Conservation (phyloP, 2,797 vertebrate genomes). For the Zalophus californianus region DNA sequence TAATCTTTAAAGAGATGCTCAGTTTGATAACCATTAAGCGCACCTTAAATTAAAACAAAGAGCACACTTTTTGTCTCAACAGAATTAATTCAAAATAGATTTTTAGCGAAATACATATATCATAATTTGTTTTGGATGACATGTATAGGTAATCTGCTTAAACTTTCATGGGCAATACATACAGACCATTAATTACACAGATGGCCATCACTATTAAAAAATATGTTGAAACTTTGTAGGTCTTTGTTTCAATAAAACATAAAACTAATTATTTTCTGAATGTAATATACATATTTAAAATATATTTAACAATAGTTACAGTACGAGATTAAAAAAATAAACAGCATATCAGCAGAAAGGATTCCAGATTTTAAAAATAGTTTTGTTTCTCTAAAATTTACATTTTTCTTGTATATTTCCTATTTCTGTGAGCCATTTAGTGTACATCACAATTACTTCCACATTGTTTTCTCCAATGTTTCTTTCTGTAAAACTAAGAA, state of each 20-base stretch:
- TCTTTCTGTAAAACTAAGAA: constrained; percentile 43
- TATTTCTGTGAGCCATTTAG: background rate
- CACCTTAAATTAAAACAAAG: constrained; percentile 66
- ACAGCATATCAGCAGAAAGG: background rate
- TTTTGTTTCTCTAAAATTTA: background rate
- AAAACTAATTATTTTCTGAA: background rate
- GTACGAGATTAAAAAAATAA: background rate
- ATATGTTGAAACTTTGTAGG: background rate
- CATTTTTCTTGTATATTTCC: background rate
- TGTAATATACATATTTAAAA: background rate
- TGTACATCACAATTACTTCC: background rate
- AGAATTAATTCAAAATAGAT: constrained; percentile 23
- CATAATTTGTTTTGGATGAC: constrained; percentile 40
- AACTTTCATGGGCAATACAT: background rate
- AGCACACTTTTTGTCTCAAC: background rate
- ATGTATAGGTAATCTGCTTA: constrained; percentile 29
- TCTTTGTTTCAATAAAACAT: constrained; percentile 4
- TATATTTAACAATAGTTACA: background rate
- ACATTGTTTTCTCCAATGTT: background rate
- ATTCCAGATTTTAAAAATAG: background rate
- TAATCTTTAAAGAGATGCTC: constrained; percentile 78
- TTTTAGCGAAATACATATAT: constrained; percentile 10
- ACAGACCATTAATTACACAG: constrained; percentile 12
- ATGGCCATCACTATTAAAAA: background rate
- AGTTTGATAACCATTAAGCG: constrained; percentile 65